Percentiles rank a stretch among this genome's conserved stretches.
phyloP scores from a whole-genome alignment of 1,140 invertebrate species.

The Drosophila ananassae region DNA sequence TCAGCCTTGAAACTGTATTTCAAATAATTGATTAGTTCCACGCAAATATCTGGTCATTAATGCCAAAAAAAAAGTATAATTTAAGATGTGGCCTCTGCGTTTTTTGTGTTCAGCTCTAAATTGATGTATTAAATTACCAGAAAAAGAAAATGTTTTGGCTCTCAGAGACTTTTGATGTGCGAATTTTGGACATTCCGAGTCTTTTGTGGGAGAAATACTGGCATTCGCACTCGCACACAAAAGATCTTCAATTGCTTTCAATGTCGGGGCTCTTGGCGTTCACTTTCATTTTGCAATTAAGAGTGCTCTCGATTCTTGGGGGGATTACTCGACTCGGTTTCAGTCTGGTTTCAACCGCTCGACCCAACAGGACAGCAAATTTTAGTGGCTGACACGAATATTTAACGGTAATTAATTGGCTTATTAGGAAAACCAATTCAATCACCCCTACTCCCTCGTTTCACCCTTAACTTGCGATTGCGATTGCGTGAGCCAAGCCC shows the following conservation, averaged over 20 bases:
- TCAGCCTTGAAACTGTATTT: constrained; percentile 21
- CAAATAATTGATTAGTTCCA: constrained; percentile 15
- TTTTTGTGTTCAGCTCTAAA: constrained; percentile 8
- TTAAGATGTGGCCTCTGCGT: constrained; percentile 26
- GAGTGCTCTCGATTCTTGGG: constrained; percentile 45
- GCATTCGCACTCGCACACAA: constrained; percentile 16
- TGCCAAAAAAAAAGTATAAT: constrained; percentile 45
- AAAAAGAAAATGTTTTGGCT: constrained; percentile 9
- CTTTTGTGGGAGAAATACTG: constrained; percentile 20
- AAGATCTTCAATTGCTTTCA: constrained; percentile 53
- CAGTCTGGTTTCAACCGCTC: constrained; percentile 54
- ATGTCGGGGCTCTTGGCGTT: constrained; percentile 26
- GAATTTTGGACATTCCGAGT: not conserved
- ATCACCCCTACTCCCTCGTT: constrained; percentile 11
- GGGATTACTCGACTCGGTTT: not conserved
- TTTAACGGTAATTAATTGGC: constrained; percentile 71
- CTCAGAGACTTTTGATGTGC: constrained; percentile 6
- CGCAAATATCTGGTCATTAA: constrained; percentile 13
- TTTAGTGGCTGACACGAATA: constrained; percentile 37
- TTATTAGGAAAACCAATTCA: constrained; percentile 42
- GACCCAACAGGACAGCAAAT: constrained; percentile 16
- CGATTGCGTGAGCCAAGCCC: constrained; percentile 61
- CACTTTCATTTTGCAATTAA: constrained; percentile 69
- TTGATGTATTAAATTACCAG: constrained; percentile 42
- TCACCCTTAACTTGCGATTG: constrained; percentile 19